These are phyloP conservation scores for Sinocyclocheilus anshuiensis DNA, from an alignment of 2,113 vertebrate species.

Conservation along the genomic window DNA sequence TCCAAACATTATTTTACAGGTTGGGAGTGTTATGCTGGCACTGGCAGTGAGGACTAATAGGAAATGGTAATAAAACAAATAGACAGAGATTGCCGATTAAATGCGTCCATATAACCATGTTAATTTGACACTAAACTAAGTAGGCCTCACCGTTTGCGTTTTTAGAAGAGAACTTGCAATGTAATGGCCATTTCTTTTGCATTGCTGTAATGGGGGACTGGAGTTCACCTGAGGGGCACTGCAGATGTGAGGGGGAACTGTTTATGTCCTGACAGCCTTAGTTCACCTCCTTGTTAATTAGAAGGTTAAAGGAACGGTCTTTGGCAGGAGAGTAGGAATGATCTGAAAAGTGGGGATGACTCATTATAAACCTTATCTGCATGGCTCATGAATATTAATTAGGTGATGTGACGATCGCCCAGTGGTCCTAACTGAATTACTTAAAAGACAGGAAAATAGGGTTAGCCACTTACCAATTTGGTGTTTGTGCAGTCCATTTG, in stretches of 20 bases:
- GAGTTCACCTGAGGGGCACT: conserved; percentile 7
- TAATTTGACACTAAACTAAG: too few relatives aligned
- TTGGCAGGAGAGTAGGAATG: conserved; percentile 1
- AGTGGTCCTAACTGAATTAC: neutral
- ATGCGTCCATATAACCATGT: neutral
- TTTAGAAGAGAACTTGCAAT: too few relatives aligned
- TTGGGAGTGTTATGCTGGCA: neutral
- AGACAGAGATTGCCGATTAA: neutral
- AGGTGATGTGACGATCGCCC: neutral
- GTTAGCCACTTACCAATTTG: neutral
- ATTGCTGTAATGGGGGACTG: neutral
- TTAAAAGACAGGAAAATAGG: neutral
- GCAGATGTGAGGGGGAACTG: neutral
- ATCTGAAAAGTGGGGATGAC: neutral
- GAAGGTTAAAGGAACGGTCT: neutral
- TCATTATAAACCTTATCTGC: neutral
- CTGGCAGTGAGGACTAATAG: neutral
- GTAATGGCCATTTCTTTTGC: too few relatives aligned
- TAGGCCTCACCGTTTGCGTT: too few relatives aligned
- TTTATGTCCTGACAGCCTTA: conserved; percentile 17
- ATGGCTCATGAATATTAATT: neutral
- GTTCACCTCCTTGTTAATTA: conserved; percentile 1
- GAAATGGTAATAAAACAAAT: neutral
- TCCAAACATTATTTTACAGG: neutral
- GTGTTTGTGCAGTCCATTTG: neutral